Base-by-base conservation (phyloP, 2,888 invertebrate species). In the Marasmarcha lunaedactyla region DNA sequence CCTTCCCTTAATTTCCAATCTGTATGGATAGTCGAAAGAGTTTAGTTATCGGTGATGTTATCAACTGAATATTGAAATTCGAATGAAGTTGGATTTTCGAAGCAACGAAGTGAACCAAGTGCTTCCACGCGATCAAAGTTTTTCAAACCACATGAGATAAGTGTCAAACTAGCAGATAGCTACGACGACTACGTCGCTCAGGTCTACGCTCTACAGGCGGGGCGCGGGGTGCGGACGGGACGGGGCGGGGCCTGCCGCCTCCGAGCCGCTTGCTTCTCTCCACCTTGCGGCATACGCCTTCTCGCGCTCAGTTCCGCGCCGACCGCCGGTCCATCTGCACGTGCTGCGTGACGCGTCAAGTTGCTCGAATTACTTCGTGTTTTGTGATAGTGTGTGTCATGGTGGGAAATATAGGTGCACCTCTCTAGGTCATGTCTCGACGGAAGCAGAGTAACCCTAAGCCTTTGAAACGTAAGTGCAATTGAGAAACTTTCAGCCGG, bases 401-500 rank as follows among this genome's bases (percentile, higher is more conserved):
- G 77, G 63, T 70, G 65, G 49, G 63, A 59, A 59, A 46, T 48
- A 47, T 51, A 57, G 68, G 67, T 57, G 63, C 57, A 50, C 52
- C 52, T 53, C 57, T 58, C 60, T 72, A 72, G 77, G 79, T 68
- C 76, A 95, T 95, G 95, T 95, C 95, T 76, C 91, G 95, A 78
- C 89, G 95, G 85, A 95, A 95, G 88, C 95, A 95, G 88, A 93
- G 94, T 86, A 95, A 95, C 86, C 95, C 95, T 60, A 95, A 95
- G 85, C 95, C 95, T 72, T 88, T 95, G 66, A 95, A 95, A 95
- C 92, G 95, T 95, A 85, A 89, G 93, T 90, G 4, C 10, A 7
- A n/a, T 30, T 11, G 7, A 20, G 20, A 20, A 20, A 20, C 20
- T 20, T 20, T 20, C n/a, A n/a, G n/a, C n/a, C n/a, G n/a, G n/a